Conservation (phyloP, 2,797 vertebrate species). For the Todus mexicanus region DNA sequence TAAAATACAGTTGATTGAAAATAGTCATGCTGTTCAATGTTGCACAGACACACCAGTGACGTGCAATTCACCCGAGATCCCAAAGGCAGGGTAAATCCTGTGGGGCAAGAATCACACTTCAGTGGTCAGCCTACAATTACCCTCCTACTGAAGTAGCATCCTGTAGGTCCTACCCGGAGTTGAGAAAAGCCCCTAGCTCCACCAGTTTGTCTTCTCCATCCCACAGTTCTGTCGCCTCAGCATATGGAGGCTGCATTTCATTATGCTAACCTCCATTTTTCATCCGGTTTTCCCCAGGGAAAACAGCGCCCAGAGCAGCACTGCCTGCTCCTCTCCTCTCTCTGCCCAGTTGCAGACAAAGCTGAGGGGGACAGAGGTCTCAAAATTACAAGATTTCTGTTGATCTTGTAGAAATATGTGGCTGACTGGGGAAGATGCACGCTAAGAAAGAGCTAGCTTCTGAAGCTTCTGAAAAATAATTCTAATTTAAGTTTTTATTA, state of each 20-base stretch:
- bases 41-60: not conserved
- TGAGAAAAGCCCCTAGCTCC: not conserved
- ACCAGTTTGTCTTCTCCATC: not conserved
- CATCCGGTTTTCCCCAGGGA: not conserved
- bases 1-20: not conserved
- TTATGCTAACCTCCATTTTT: not conserved
- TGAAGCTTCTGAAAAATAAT: not conserved
- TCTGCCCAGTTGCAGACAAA: not conserved
- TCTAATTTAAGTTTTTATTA: not conserved
- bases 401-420: not conserved
- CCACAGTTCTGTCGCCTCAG: not conserved
- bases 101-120: not conserved
- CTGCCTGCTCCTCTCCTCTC: not conserved
- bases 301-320: not conserved
- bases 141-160: not conserved
- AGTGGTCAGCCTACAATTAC: not conserved
- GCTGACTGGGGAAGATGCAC: not conserved
- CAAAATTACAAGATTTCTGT: not conserved
- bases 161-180: not conserved
- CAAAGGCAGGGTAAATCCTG: not conserved
- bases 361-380: not conserved
- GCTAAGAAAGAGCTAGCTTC: not conserved
- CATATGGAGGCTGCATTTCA: not conserved
- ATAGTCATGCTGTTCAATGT: not conserved
- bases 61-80: not conserved